Conservation (phyloP, 2,888 invertebrate genomes). For the Diadegma fenestrale region DNA sequence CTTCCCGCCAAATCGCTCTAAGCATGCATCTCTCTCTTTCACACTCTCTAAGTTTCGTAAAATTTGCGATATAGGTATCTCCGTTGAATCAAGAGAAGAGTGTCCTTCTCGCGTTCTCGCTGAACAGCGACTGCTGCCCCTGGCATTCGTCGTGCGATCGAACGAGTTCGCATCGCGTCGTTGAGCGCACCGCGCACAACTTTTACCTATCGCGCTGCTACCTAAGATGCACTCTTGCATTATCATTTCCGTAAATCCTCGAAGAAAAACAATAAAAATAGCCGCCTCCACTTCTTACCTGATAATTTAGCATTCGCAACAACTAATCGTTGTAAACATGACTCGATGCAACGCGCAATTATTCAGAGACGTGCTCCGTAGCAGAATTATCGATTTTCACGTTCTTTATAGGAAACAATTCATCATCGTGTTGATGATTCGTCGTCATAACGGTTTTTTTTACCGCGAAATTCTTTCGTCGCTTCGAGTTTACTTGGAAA, state of each 20-base stretch:
- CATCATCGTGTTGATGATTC: background rate
- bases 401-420: background rate
- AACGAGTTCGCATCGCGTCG: background rate
- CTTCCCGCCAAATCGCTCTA: background rate
- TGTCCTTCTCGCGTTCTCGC: background rate
- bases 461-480: background rate
- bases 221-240: background rate
- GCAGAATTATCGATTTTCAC: background rate
- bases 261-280: background rate
- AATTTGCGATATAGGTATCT: conserved; percentile 7
- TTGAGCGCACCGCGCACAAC: background rate
- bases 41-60: conserved; percentile 13
- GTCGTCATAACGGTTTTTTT: background rate
- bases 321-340: background rate
- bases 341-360: background rate
- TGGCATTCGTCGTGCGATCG: background rate
- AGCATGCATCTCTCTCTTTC: conserved; percentile 3
- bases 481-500: background rate
- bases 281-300: too few species aligned
- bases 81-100: conserved; percentile 16
- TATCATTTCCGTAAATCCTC: background rate
- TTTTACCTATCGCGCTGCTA: background rate
- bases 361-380: background rate
- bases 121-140: background rate
- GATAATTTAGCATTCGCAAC: background rate